These are phyloP conservation scores for Drosophila jambulina DNA, from an alignment of 1,140 invertebrate species.

Conservation along the genomic window DNA sequence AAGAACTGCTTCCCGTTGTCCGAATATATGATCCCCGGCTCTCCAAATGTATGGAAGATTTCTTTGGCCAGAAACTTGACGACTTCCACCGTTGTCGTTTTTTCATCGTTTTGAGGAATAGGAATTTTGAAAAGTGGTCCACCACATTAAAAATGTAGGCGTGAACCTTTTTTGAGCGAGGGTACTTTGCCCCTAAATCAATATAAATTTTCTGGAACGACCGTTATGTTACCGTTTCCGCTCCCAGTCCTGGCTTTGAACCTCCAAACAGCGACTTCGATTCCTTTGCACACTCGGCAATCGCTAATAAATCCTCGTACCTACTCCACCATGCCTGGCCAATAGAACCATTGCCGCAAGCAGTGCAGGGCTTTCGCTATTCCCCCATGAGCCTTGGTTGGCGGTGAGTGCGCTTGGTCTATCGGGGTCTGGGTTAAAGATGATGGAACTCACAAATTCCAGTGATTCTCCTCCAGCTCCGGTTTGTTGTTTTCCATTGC, in stretches of 20 bases:
- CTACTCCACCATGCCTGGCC: constrained; percentile 1
- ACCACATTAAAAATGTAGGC: constrained; percentile 10
- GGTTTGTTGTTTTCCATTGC: background rate
- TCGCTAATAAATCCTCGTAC: background rate
- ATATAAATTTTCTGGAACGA: constrained; percentile 11
- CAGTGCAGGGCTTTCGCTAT: constrained; percentile 1
- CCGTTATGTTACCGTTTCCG: background rate
- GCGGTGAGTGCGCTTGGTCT: background rate
- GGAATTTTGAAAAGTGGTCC: background rate
- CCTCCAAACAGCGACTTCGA: background rate
- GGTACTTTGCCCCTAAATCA: constrained; percentile 9
- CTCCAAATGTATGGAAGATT: background rate
- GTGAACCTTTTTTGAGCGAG: background rate
- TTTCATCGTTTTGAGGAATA: background rate
- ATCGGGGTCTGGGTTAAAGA: background rate
- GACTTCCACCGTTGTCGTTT: background rate
- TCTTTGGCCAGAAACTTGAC: background rate
- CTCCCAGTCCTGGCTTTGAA: background rate
- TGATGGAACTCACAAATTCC: constrained; percentile 4
- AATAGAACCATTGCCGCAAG: background rate
- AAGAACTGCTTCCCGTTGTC: too few species aligned
- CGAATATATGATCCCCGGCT: background rate
- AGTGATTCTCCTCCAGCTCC: background rate
- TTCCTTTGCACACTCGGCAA: background rate
- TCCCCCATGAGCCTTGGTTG: background rate